Percentiles rank a stretch among this genome's conserved stretches.
Evolutionary conservation across 2,888 invertebrate genomes (phyloP).

Genomic region (Cylindroiulus punctatus): DNA sequence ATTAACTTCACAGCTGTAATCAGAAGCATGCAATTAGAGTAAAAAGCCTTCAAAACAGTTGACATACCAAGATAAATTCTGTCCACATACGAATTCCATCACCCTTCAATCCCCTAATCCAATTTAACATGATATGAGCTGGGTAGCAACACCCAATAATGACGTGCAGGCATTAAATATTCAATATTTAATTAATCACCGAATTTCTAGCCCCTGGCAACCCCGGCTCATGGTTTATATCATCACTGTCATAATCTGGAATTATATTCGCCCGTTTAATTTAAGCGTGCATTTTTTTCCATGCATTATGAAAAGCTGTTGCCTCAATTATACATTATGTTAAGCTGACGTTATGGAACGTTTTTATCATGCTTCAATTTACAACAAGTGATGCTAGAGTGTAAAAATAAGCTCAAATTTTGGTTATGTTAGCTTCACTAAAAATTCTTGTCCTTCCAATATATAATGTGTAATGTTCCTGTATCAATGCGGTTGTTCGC

Average conservation of each 20-base stretch:
- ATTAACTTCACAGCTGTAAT: no score
- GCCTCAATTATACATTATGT: conserved; percentile 19
- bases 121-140: not conserved
- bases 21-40: not conserved
- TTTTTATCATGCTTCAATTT: conserved; percentile 6
- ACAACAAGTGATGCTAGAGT: not conserved
- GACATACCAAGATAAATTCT: not conserved
- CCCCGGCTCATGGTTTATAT: not conserved
- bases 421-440: not conserved
- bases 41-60: not conserved
- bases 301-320: conserved; percentile 10
- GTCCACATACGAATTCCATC: not conserved
- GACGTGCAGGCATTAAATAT: not conserved
- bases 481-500: no score
- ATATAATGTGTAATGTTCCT: no score
- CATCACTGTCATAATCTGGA: conserved; percentile 20
- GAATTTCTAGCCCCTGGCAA: not conserved
- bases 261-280: conserved; percentile 20
- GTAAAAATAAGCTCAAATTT: not conserved
- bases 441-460: not conserved
- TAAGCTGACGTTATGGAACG: conserved; percentile 7
- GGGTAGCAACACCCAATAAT: not conserved
- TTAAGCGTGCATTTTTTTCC: conserved; percentile 5
- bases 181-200: conserved; percentile 7
- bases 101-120: not conserved